These are phyloP conservation scores for Halcyon leucocephala DNA, from an alignment of 2,797 vertebrate species.

Conservation along the genomic window DNA sequence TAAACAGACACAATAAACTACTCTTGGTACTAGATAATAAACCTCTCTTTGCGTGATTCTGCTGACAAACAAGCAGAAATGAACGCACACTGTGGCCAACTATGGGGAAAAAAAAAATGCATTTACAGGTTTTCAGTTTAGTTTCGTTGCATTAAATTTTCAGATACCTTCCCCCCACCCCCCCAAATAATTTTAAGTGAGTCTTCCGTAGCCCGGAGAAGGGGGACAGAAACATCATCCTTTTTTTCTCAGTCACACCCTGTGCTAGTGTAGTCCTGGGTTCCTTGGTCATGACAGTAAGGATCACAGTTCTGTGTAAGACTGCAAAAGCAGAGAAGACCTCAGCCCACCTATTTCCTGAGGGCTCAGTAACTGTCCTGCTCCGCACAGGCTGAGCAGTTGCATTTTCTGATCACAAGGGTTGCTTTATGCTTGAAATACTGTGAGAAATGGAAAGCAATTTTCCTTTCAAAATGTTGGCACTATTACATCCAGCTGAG, in stretches of 20 bases:
- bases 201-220: background rate
- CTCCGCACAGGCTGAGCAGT: background rate
- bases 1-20: background rate
- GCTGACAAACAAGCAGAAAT: background rate
- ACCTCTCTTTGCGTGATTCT: background rate
- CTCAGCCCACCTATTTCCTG: background rate
- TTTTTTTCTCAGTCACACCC: background rate
- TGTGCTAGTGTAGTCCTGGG: background rate
- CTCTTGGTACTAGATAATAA: background rate
- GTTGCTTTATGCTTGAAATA: slow-evolving; percentile 2
- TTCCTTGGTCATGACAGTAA: background rate
- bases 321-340: background rate
- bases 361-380: background rate
- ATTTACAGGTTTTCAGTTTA: background rate
- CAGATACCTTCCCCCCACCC: too few species aligned
- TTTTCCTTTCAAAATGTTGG: slow-evolving; percentile 36
- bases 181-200: background rate
- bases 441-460: background rate
- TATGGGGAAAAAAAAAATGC: background rate
- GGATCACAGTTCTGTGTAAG: background rate
- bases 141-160: background rate
- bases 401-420: background rate
- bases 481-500: slow-evolving; percentile 18
- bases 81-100: background rate
- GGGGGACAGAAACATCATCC: background rate